Evolutionary conservation across 2,797 vertebrate species (phyloP).

Genomic region (Glossophaga mutica): DNA sequence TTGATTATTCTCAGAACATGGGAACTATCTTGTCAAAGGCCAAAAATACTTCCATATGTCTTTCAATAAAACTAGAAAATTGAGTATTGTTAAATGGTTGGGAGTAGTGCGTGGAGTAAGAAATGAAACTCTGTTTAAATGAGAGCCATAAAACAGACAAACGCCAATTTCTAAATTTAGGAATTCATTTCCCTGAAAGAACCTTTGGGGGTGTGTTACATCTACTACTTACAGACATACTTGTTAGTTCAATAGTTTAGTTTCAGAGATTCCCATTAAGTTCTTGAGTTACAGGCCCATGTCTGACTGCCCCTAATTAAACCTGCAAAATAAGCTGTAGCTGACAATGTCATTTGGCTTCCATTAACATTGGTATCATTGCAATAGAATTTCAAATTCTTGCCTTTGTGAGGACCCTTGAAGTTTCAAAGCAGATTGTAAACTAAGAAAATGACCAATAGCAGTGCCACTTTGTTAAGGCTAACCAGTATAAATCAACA

Average conservation of each 20-base stretch:
- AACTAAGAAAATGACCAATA: constrained; percentile 40
- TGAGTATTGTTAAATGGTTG: constrained; percentile 27
- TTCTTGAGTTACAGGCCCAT: constrained; percentile 46
- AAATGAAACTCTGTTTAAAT: neutral
- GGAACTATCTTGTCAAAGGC: neutral
- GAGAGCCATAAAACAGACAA: constrained; percentile 2
- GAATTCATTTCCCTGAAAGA: constrained; percentile 20
- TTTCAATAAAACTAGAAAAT: neutral
- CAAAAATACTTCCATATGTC: neutral
- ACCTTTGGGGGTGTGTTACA: constrained; percentile 22
- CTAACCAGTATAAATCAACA: constrained; percentile 19
- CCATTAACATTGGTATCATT: constrained; percentile 46
- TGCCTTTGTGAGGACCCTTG: constrained; percentile 18
- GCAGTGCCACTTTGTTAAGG: neutral
- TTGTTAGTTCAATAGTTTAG: constrained; percentile 61
- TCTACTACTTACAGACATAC: constrained; percentile 43
- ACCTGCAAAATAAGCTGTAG: constrained; percentile 64
- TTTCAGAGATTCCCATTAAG: constrained; percentile 64
- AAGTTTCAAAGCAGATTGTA: constrained; percentile 41
- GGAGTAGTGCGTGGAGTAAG: neutral
- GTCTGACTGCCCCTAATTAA: constrained; percentile 63
- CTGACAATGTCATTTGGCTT: constrained; percentile 46
- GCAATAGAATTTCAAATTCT: constrained; percentile 23
- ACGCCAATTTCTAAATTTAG: constrained; percentile 45
- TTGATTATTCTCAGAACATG: neutral